phyloP scores from a whole-genome alignment of 2,797 vertebrate genomes.

The Pachyuromys duprasi region DNA sequence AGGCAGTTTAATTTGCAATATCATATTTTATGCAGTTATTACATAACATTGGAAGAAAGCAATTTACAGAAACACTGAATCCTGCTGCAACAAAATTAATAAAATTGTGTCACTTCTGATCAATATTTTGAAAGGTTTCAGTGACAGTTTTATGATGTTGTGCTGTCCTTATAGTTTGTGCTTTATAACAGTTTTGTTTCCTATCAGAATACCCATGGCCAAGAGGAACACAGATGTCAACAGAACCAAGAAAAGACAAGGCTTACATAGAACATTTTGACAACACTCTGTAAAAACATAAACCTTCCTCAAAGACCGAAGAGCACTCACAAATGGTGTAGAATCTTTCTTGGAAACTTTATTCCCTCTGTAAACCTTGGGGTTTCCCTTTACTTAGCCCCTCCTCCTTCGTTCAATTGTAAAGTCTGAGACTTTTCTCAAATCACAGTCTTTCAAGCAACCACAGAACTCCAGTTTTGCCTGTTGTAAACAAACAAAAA shows the following conservation, averaged over 20 bases:
- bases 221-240: background rate
- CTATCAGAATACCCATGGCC: background rate
- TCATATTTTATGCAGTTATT: background rate
- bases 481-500: background rate
- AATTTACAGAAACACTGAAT: background rate
- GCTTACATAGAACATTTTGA: background rate
- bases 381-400: background rate
- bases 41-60: background rate
- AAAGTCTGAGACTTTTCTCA: background rate
- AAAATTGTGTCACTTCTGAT: background rate
- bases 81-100: background rate
- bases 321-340: background rate
- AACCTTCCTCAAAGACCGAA: background rate
- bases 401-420: background rate
- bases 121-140: background rate
- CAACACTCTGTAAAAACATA: background rate
- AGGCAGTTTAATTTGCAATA: background rate
- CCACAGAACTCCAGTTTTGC: background rate
- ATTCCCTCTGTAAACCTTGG: background rate
- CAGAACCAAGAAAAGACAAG: background rate
- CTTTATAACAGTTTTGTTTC: background rate
- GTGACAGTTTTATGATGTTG: background rate
- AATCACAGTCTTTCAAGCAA: constrained; percentile 11
- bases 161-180: background rate
- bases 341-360: background rate